Conservation (phyloP, 2,888 invertebrate genomes). For the Lycia hirtaria region DNA sequence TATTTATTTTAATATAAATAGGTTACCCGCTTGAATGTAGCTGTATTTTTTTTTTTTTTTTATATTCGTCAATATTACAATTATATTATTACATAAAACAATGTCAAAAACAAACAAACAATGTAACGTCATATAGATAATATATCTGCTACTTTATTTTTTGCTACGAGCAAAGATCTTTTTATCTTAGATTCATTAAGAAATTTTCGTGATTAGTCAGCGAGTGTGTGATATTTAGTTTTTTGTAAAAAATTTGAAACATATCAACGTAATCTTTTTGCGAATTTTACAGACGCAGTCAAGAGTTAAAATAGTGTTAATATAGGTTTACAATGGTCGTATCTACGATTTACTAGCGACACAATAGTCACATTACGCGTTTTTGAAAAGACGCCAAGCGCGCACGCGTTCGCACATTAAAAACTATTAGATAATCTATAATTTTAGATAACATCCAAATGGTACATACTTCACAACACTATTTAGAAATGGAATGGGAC, state of each 20-base stretch:
- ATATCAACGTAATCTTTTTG: not conserved
- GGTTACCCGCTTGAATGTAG: too few relatives aligned
- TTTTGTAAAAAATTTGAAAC: not conserved
- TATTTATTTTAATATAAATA: too few relatives aligned
- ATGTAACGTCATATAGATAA: too few relatives aligned
- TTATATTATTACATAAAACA: too few relatives aligned
- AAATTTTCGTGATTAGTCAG: too few relatives aligned
- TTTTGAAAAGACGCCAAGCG: slow-evolving; percentile 28
- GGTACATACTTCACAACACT: slow-evolving; percentile 4
- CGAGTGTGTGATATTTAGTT: not conserved
- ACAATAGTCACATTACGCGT: slow-evolving; percentile 17
- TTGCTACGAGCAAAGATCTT: too few relatives aligned
- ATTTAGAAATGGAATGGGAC: not conserved
- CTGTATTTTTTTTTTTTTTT: too few relatives aligned
- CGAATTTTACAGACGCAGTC: not conserved
- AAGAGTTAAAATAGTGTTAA: not conserved
- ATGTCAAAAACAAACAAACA: too few relatives aligned
- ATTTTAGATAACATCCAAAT: not conserved
- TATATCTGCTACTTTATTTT: too few relatives aligned
- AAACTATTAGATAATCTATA: slow-evolving; percentile 2
- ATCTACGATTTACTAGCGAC: slow-evolving; percentile 13
- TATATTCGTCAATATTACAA: too few relatives aligned
- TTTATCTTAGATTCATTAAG: too few relatives aligned
- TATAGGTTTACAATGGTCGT: slow-evolving; percentile 1
- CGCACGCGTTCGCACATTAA: slow-evolving; percentile 7